Conservation (phyloP, 2,888 invertebrate species). For the Zeuzera pyrina region DNA sequence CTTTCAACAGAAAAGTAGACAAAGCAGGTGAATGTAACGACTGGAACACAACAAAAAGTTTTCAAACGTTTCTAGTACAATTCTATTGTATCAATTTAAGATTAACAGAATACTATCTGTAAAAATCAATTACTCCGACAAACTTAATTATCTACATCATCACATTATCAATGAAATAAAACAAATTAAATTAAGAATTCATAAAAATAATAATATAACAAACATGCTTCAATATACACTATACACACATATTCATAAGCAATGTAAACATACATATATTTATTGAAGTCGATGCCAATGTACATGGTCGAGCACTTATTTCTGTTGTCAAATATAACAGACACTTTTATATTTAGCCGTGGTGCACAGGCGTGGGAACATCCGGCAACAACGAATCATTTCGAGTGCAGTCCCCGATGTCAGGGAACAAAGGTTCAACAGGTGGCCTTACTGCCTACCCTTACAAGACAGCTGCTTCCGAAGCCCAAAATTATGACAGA, state of each 20-base stretch:
- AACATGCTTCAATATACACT: no score
- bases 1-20: constrained; percentile 32
- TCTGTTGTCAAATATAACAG: background rate
- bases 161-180: no score
- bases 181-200: no score
- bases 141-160: no score
- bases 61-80: constrained; percentile 47
- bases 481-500: constrained; percentile 27
- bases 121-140: no score
- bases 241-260: no score
- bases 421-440: constrained; percentile 43
- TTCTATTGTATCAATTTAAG: constrained; percentile 39
- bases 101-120: no score
- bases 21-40: constrained; percentile 64
- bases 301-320: background rate
- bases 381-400: constrained; percentile 31
- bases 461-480: constrained; percentile 45
- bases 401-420: constrained; percentile 16
- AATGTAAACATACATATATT: no score
- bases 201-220: no score
- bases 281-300: no score
- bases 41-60: constrained; percentile 55
- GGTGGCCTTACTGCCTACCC: constrained; percentile 27
- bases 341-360: constrained; percentile 1
- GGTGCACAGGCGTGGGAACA: constrained; percentile 52